Conservation (phyloP, 2,113 vertebrate genomes). For the Entomyzon cyanotis region DNA sequence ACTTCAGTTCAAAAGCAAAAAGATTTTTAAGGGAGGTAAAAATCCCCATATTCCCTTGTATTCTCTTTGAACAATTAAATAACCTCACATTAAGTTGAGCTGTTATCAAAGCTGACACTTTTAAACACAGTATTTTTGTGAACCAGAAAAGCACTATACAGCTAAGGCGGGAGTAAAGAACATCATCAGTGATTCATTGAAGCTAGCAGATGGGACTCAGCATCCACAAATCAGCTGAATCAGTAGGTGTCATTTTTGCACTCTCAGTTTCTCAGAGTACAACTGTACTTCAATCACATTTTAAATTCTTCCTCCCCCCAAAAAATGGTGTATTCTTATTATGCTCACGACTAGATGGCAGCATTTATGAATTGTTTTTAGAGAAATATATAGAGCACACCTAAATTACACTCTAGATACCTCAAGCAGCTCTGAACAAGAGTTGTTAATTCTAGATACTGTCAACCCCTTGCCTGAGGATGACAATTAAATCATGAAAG, state of each 20-base stretch:
- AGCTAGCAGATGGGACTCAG: slow-evolving; percentile 25
- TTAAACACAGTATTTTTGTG: background rate
- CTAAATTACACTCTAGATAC: background rate
- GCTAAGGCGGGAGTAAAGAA: background rate
- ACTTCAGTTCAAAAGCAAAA: background rate
- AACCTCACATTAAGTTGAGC: background rate
- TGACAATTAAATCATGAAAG: background rate
- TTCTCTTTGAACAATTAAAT: slow-evolving; percentile 5
- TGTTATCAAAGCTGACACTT: background rate
- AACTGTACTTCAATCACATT: slow-evolving; percentile 10
- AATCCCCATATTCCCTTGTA: background rate
- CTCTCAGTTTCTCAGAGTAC: background rate
- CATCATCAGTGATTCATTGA: slow-evolving; percentile 1
- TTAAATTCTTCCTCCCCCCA: slow-evolving; percentile 10
- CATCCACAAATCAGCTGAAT: slow-evolving; percentile 48
- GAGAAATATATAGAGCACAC: background rate
- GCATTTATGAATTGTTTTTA: slow-evolving; percentile 5
- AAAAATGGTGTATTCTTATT: background rate
- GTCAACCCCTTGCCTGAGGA: background rate
- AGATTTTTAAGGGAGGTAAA: background rate
- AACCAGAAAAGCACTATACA: background rate
- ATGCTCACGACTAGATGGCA: background rate
- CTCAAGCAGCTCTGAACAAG: background rate
- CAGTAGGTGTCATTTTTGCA: slow-evolving; percentile 39
- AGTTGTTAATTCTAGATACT: background rate